phyloP scores from a whole-genome alignment of 2,888 invertebrate genomes.

The Julus scandinavius region DNA sequence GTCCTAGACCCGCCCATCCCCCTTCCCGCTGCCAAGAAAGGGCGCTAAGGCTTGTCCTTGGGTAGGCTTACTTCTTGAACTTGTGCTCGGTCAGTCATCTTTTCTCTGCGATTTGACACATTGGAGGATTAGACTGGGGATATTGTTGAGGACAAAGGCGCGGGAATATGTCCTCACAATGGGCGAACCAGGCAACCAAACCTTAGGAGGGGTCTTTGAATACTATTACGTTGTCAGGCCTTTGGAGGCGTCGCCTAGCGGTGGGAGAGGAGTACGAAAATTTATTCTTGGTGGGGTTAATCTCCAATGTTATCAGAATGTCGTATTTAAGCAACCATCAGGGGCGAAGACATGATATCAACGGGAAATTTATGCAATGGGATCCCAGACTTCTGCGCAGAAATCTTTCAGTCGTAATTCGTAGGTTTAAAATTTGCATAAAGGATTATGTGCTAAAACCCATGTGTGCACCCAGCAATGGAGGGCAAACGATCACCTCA shows the following conservation, averaged over 20 bases:
- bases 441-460: neutral
- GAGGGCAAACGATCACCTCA: neutral
- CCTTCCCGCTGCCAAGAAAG: neutral
- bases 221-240: neutral
- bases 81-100: constrained; percentile 31
- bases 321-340: neutral
- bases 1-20: neutral
- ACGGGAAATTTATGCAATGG: neutral
- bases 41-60: constrained; percentile 5
- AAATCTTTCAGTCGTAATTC: constrained; percentile 14
- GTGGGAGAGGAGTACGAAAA: neutral
- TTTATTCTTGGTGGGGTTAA: neutral
- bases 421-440: constrained; percentile 26
- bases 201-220: neutral
- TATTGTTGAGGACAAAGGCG: constrained; percentile 15
- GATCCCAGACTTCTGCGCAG: neutral
- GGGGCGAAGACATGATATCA: constrained; percentile 29
- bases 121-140: constrained; percentile 13
- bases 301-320: constrained; percentile 26
- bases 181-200: constrained; percentile 16
- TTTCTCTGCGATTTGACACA: constrained; percentile 27
- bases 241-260: neutral
- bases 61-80: neutral
- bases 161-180: constrained; percentile 30
- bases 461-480: neutral